Percentiles rank a stretch among this genome's conserved stretches.
Evolutionary conservation across 2,888 invertebrate genomes (phyloP).

Genomic region (Thereva unica): DNA sequence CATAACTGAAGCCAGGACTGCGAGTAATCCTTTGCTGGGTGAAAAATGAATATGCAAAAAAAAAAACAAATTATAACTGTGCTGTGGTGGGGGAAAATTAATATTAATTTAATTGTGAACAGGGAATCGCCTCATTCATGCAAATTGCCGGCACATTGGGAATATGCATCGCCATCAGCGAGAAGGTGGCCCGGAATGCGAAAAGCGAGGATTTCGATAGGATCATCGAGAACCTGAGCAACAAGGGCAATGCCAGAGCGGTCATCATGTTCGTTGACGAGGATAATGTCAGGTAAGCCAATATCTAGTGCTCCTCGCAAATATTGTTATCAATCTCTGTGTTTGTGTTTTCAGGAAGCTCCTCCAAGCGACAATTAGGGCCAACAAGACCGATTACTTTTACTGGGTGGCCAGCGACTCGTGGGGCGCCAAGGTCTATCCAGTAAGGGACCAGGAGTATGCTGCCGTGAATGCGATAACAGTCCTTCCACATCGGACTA

Average conservation of each 20-base stretch:
- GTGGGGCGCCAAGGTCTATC: constrained; percentile 70
- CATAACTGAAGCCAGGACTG: too few relatives aligned
- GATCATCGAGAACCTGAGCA: constrained; percentile 63
- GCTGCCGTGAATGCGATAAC: constrained; percentile 68
- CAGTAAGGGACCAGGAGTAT: constrained; percentile 65
- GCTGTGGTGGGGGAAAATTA: not conserved
- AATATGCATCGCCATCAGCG: constrained; percentile 63
- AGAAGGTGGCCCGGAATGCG: constrained; percentile 65
- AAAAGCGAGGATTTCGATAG: constrained; percentile 63
- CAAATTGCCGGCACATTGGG: constrained; percentile 59
- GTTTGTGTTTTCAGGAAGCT: constrained; percentile 60
- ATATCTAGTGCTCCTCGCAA: not conserved
- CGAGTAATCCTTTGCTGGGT: too few relatives aligned
- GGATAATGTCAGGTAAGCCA: constrained; percentile 65
- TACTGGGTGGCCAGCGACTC: constrained; percentile 74
- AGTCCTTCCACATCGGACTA: constrained; percentile 64
- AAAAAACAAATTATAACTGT: not conserved
- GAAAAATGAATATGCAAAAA: too few relatives aligned
- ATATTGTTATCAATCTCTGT: not conserved
- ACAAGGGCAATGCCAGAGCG: constrained; percentile 65
- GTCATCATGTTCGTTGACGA: constrained; percentile 75
- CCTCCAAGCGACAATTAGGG: constrained; percentile 63
- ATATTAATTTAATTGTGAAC: constrained; percentile 39
- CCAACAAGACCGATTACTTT: constrained; percentile 64
- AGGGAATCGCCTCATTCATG: constrained; percentile 66